Evolutionary conservation across 2,113 vertebrate species (phyloP).

Genomic region (Montifringilla adamsi): DNA sequence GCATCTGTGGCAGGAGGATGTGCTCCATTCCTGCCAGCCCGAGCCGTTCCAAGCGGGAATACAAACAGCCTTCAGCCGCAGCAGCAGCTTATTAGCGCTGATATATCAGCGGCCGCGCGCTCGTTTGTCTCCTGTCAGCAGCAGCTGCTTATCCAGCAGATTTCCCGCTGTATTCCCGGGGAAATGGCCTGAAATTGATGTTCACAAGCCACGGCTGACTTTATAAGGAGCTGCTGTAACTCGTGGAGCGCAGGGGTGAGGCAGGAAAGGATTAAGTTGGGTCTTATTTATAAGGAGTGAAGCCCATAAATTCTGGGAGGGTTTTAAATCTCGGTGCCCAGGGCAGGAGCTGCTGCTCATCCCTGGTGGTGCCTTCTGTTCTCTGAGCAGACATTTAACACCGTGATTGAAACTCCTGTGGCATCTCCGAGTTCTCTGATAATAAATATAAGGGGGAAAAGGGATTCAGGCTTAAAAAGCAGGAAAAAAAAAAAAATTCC

Average conservation of each 20-base stretch:
- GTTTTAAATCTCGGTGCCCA: neutral
- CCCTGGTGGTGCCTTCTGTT: neutral
- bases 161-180: neutral
- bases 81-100: neutral
- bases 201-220: neutral
- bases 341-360: neutral
- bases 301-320: neutral
- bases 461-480: neutral
- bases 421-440: neutral
- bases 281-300: neutral
- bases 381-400: neutral
- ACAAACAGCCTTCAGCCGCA: neutral
- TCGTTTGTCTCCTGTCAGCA: neutral
- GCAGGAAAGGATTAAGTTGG: neutral
- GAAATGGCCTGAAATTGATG: conserved; percentile 5
- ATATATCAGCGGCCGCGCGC: neutral
- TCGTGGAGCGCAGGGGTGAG: neutral
- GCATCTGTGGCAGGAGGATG: neutral
- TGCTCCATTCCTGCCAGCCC: neutral
- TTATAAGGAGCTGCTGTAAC: neutral
- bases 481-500: neutral
- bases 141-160: conserved; percentile 29
- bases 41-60: neutral
- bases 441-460: neutral
- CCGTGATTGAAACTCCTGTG: neutral